Evolutionary conservation across 2,113 vertebrate genomes (phyloP), one percentile per base, ranked within the genome.

Genomic region (Pavo muticus): DNA sequence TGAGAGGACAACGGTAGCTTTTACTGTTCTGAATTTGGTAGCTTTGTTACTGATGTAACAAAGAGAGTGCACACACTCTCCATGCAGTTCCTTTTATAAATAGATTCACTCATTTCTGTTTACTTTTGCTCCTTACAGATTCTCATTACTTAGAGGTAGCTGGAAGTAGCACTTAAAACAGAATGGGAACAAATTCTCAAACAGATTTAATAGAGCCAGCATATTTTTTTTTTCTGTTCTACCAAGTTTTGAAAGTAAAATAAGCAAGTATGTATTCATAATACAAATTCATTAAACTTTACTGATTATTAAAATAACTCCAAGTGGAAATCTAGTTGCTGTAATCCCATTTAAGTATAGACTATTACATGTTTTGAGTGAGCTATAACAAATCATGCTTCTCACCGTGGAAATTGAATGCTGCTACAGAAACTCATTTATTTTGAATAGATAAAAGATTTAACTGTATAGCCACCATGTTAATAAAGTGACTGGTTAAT

Each of bases 401-500:
- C 44, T 88, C 81, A 27, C 25, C 11, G 32, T 65, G 52, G 61
- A 93, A 88, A 84, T 18, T 20, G 14, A 87, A 75, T 81, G 42
- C 77, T 88, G 35, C 50, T 78, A 75, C 37, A 72, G 73, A 82
- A 95, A 64, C n/a, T n/a, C 74, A 19, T 14, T 54, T 91, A 4
- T 82, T 63, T 65, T 76, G 15, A 92, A 57, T n/a, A 18, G 52
- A 57, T 84, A n/a, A 69, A 39, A 54, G 12, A 37, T 82, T 72
- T 20, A 57, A 24, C 45, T 82, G 6, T 65, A 24, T 48, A 87
- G 40, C 71, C 59, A 37, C 32, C 70, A 44, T 81, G 27, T 69
- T 94, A 88, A 81, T 86, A 76, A 89, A 78, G 21, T 73, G 61
- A 40, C 76, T 91, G 24, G 20, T 52, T 91, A 95, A 94, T 48